Base-by-base conservation (phyloP, 2,888 invertebrate genomes). In the Polydrusus tereticollis region DNA sequence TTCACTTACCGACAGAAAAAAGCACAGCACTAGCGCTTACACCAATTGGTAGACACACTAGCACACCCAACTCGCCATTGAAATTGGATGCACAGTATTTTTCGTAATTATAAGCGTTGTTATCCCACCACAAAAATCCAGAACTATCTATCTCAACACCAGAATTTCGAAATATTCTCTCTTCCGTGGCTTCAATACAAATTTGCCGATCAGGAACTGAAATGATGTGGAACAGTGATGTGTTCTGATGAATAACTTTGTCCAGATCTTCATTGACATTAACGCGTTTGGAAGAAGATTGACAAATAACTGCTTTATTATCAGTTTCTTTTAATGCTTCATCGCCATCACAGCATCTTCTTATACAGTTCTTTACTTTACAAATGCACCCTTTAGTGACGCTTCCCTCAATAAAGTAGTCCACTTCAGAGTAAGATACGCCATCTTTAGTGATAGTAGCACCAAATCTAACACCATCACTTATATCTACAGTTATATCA, bases 321-420 rank as follows among this genome's bases (percentile, higher is more conserved):
- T 10, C 47, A 10, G 20, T 33, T 12, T 10, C 12, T 20, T 14
- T n/a, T 10, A 73, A 38, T 7, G 29, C 41, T 21, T 70, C 55
- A 21, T 66, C 21, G 7, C 62, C 47, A 6, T 41, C 59, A 55
- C 80, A 80, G 64, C 80, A 80, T 59, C 77, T 77, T 72, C 76
- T 72, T 10, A 80, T 23, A 47, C 80, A 80, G 1, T 47, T 73
- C 29, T 59, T 74, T 18, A 77, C 21, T 5, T 76, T 65, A 45
- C 79, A 79, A 6, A 77, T 38, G 62, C 78, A 78, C 2, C 78
- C 78, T 38, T 57, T 65, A 6, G 74, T 66, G 7, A 29, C 41
- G 26, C 55, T 52, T 12, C 70, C 73, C 2, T 52, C 45, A 0
- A 7, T 26, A 16, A 73, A 75, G 47, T 76, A 79, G 59, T 79